Conservation (phyloP, 1,140 invertebrate genomes). For the Drosophila leontia region DNA sequence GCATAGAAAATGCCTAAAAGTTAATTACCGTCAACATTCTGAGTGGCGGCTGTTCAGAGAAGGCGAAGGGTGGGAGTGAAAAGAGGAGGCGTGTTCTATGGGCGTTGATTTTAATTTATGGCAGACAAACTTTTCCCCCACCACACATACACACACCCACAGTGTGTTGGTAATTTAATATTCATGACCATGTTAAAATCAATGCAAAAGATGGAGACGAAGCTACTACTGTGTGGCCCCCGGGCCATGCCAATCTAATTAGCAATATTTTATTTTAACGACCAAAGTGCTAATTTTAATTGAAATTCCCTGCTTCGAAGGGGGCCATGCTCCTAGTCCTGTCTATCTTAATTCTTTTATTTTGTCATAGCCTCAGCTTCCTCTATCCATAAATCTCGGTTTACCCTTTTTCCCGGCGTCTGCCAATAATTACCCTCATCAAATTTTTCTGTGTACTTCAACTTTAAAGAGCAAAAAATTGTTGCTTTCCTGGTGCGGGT, state of each 20-base stretch:
- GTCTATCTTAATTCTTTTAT: slow-evolving; percentile 26
- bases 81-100: slow-evolving; percentile 55
- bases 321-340: neutral
- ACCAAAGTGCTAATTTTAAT: slow-evolving; percentile 78
- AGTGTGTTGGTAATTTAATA: slow-evolving; percentile 77
- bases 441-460: slow-evolving; percentile 38
- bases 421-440: slow-evolving; percentile 78
- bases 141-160: slow-evolving; percentile 8
- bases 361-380: slow-evolving; percentile 3
- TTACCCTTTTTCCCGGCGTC: slow-evolving; percentile 54
- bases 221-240: slow-evolving; percentile 39
- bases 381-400: slow-evolving; percentile 51
- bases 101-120: slow-evolving; percentile 82
- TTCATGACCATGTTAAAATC: slow-evolving; percentile 82
- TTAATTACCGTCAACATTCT: slow-evolving; percentile 82
- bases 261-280: slow-evolving; percentile 82
- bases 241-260: slow-evolving; percentile 64
- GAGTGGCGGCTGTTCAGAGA: slow-evolving; percentile 61
- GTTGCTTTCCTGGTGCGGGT: slow-evolving; percentile 26
- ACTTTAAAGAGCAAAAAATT: slow-evolving; percentile 38
- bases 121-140: slow-evolving; percentile 71
- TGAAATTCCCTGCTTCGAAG: slow-evolving; percentile 67
- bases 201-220: slow-evolving; percentile 59
- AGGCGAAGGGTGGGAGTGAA: neutral
- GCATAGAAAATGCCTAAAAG: slow-evolving; percentile 82